Conservation (phyloP, 2,797 vertebrate species). For the Sebastiscus albofasciatus region DNA sequence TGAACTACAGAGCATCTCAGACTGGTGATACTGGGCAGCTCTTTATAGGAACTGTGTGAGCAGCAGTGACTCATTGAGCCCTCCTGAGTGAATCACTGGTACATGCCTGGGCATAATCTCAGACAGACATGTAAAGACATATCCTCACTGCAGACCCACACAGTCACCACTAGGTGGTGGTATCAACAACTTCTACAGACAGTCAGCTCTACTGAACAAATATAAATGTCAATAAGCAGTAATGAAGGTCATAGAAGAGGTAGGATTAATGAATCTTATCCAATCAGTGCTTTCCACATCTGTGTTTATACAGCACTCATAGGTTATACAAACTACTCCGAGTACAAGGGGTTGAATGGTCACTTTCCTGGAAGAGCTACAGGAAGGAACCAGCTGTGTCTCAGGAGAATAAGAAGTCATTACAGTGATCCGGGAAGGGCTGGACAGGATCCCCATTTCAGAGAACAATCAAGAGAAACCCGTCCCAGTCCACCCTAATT, state of each 20-base stretch:
- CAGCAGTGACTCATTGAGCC: conserved; percentile 53
- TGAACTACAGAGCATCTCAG: conserved; percentile 1
- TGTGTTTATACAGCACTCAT: neutral
- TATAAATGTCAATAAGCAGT: too few relatives aligned
- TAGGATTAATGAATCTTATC: neutral
- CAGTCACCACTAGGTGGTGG: conserved; percentile 43
- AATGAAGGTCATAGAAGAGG: neutral
- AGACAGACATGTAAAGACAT: conserved; percentile 72
- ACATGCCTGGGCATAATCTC: conserved; percentile 80
- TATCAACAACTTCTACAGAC: neutral
- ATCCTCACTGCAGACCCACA: conserved; percentile 2
- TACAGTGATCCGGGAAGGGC: conserved; percentile 34
- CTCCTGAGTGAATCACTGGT: conserved; percentile 41
- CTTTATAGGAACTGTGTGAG: conserved; percentile 47
- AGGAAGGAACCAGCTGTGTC: conserved; percentile 19
- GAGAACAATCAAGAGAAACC: conserved; percentile 24
- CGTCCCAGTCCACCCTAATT: conserved; percentile 1
- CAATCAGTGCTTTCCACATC: neutral
- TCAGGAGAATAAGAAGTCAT: conserved; percentile 14
- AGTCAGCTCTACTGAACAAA: too few relatives aligned
- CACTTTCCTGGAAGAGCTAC: neutral
- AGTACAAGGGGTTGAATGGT: neutral
- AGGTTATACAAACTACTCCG: too few relatives aligned
- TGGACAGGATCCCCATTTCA: conserved; percentile 26
- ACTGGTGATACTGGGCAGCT: neutral